Conservation (phyloP, 1,140 invertebrate species). For the Drosophila eugracilis region DNA sequence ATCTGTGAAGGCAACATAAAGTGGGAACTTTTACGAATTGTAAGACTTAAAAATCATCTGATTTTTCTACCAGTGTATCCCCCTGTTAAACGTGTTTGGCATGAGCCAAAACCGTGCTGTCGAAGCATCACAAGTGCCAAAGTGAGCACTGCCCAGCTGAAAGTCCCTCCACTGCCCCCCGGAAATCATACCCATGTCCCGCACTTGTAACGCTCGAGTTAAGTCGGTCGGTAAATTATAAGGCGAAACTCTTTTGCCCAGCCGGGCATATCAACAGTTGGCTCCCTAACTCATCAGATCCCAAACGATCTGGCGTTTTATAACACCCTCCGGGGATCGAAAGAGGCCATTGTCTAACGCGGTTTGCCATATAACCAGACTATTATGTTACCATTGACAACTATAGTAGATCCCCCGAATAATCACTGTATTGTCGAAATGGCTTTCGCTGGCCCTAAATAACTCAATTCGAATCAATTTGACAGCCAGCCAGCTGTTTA, state of each 20-base stretch:
- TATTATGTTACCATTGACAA: slow-evolving; percentile 51
- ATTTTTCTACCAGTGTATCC: slow-evolving; percentile 8
- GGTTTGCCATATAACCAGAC: slow-evolving; percentile 27
- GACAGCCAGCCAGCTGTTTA: slow-evolving; percentile 5
- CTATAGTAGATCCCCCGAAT: slow-evolving; percentile 27
- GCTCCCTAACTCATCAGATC: slow-evolving; percentile 32
- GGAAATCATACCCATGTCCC: background rate
- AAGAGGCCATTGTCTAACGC: slow-evolving; percentile 36
- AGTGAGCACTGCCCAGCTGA: slow-evolving; percentile 46
- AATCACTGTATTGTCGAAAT: slow-evolving; percentile 59
- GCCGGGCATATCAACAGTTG: slow-evolving; percentile 81
- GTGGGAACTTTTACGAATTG: too few relatives aligned
- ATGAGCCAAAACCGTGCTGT: slow-evolving; percentile 53
- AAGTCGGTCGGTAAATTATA: slow-evolving; percentile 69
- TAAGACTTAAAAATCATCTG: too few relatives aligned
- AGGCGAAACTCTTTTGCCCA: slow-evolving; percentile 77
- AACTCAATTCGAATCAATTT: slow-evolving; percentile 67
- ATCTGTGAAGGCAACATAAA: too few relatives aligned
- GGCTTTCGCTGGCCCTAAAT: slow-evolving; percentile 49
- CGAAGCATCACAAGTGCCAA: slow-evolving; percentile 69
- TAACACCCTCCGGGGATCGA: slow-evolving; percentile 31
- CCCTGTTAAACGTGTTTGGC: slow-evolving; percentile 46
- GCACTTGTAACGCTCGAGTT: slow-evolving; percentile 68
- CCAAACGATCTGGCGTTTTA: slow-evolving; percentile 43
- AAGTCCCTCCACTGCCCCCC: background rate